Base-by-base conservation (phyloP, 2,888 invertebrate genomes). In the Eumacrocentrus americanus region DNA sequence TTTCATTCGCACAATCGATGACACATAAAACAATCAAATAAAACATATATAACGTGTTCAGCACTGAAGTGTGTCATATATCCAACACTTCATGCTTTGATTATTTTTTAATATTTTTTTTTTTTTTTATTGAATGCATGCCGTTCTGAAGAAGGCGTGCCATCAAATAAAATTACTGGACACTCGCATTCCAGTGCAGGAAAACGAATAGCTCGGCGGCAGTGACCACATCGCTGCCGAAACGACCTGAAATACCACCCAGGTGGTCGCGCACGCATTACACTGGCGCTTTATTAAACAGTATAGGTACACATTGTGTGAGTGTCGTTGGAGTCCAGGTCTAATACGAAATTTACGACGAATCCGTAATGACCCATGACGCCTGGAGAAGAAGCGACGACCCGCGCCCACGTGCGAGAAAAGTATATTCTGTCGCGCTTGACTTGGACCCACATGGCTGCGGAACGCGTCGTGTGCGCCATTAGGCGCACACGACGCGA, bases 281-380 rank as follows among this genome's bases (percentile, higher is more conserved):
- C 60, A 58, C 52, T 42, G 29, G 22, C 35, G 47, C 52, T 60
- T 56, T 48, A 60, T 34, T n/a, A n/a, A n/a, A n/a, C n/a, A 50
- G 29, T 58, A 54, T 60, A 62, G 55, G 51, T 57, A 58, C 22
- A 46, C 25, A 46, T 46, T 46, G 44, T 23, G 35, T 46, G 42
- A 14, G 18, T 37, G 14, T 34, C 29, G 23, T 40, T 51, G 44
- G 34, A 46, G 23, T 44, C 54, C 23, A 66, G 46, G 53, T 64
- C 64, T 65, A 69, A 71, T 70, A 70, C 61, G 48, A 72, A 73
- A 68, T 74, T 73, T 71, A 70, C 64, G 72, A 71, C 67, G 70
- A 72, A 72, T 73, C 66, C 66, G 62, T 72, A 73, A 72, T 74
- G 70, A 69, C 65, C 70, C 70, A 63, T 68, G 73, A 72, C 70